Evolutionary conservation across 2,888 invertebrate species (phyloP).

Genomic region (Acronicta aceris): DNA sequence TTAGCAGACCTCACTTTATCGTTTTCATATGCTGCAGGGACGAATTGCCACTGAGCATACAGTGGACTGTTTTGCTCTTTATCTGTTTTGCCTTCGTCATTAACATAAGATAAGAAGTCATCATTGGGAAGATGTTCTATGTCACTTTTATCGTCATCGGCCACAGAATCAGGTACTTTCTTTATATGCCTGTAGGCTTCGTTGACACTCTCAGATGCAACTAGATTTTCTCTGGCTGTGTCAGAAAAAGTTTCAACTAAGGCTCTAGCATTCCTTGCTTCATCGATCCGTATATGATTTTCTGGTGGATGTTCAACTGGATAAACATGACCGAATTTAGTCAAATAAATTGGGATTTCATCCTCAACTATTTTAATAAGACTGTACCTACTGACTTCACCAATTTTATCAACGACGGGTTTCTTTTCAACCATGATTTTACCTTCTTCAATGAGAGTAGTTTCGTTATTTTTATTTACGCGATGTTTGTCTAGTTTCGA

Average conservation of each 20-base stretch:
- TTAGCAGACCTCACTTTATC: constrained; percentile 73
- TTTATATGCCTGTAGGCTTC: constrained; percentile 83
- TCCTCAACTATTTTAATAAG: constrained; percentile 92
- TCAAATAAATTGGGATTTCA: constrained; percentile 86
- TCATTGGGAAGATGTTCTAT: constrained; percentile 74
- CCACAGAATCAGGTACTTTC: constrained; percentile 59
- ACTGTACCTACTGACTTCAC: constrained; percentile 92
- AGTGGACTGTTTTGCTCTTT: constrained; percentile 65
- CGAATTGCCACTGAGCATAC: constrained; percentile 79
- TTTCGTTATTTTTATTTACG: constrained; percentile 87
- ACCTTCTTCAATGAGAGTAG: constrained; percentile 86
- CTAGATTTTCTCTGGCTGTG: constrained; percentile 80
- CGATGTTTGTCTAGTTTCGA: constrained; percentile 90
- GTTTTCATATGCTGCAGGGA: constrained; percentile 86
- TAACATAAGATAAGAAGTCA: constrained; percentile 79
- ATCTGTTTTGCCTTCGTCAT: constrained; percentile 76
- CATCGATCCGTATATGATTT: constrained; percentile 85
- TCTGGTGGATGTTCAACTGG: constrained; percentile 86
- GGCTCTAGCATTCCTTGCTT: constrained; percentile 85
- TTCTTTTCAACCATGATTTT: constrained; percentile 89
- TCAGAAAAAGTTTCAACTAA: constrained; percentile 75
- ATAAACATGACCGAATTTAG: constrained; percentile 83
- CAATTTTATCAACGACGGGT: constrained; percentile 91
- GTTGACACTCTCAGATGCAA: constrained; percentile 86
- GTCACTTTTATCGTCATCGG: constrained; percentile 55